A percentile compares a stretch with the other conserved stretches of the same genome.
These are phyloP conservation scores for Bombus confusus DNA, from an alignment of 1,140 invertebrate genomes.

Conservation along the genomic window DNA sequence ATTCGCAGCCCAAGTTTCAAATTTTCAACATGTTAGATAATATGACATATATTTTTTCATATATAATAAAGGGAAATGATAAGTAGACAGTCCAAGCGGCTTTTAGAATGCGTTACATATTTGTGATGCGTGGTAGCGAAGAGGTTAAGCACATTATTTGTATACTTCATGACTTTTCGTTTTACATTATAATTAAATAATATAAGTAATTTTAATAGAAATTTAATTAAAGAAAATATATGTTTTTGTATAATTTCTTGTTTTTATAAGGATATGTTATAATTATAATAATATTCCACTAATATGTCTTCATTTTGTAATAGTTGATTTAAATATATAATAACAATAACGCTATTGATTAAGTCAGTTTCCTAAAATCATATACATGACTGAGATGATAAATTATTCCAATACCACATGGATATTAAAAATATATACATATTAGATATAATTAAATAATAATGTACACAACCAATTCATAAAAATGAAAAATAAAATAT, in stretches of 20 bases:
- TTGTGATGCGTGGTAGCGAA: no score
- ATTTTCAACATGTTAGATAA: no score
- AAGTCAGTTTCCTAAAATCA: background rate
- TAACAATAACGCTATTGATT: background rate
- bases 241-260: background rate
- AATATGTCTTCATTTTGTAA: background rate
- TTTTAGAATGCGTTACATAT: no score
- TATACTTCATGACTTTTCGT: background rate
- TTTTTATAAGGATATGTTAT: background rate
- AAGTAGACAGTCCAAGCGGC: no score
- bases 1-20: no score
- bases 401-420: background rate
- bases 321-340: background rate
- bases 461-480: background rate
- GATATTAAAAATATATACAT: slow-evolving; percentile 11
- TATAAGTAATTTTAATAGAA: background rate
- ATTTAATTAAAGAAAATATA: background rate
- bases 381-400: slow-evolving; percentile 16
- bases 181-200: background rate
- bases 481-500: slow-evolving; percentile 28
- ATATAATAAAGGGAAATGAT: no score
- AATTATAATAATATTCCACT: background rate
- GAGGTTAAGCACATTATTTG: slow-evolving; percentile 24
- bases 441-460: background rate
- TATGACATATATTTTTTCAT: no score